A percentile compares a stretch with the other conserved stretches of the same genome.
phyloP scores from a whole-genome alignment of 1,140 invertebrate genomes.

The Pogonomyrmex californicus region DNA sequence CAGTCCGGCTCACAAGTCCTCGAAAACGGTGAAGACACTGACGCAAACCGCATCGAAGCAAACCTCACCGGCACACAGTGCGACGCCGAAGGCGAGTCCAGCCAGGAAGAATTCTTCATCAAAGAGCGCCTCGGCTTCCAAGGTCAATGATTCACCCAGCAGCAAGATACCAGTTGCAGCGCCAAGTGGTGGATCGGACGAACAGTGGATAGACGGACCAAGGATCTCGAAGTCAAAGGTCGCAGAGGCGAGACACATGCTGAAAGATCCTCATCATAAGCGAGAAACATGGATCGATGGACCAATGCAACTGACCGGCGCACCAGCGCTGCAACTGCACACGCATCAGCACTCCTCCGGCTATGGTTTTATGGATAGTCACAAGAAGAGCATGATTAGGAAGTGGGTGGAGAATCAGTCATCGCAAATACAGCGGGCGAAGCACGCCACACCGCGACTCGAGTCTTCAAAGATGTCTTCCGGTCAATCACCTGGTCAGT shows the following conservation, averaged over 20 bases:
- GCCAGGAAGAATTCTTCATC: conserved; percentile 85
- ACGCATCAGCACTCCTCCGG: conserved; percentile 87
- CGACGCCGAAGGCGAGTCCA: conserved; percentile 88
- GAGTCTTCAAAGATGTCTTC: conserved; percentile 86
- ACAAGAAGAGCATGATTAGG: conserved; percentile 96
- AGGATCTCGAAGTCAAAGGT: conserved; percentile 94
- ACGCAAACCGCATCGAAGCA: conserved; percentile 88
- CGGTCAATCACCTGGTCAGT: conserved; percentile 79
- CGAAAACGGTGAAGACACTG: conserved; percentile 81
- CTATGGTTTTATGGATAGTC: conserved; percentile 96
- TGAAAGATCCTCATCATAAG: conserved; percentile 93
- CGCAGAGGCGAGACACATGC: conserved; percentile 92
- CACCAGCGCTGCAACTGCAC: conserved; percentile 75
- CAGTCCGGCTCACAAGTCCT: conserved; percentile 88
- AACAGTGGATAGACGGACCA: conserved; percentile 98
- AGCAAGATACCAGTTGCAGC: conserved; percentile 83
- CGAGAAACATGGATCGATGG: conserved; percentile 98
- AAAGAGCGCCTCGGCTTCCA: conserved; percentile 84
- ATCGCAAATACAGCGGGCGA: conserved; percentile 89
- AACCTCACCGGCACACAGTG: conserved; percentile 88
- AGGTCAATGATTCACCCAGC: conserved; percentile 81
- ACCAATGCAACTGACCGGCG: conserved; percentile 88
- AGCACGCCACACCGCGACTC: conserved; percentile 81
- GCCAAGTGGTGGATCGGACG: conserved; percentile 89
- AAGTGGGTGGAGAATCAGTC: conserved; percentile 98